phyloP scores from a whole-genome alignment of 2,888 invertebrate genomes.

The Rotaria magnacalcarata region DNA sequence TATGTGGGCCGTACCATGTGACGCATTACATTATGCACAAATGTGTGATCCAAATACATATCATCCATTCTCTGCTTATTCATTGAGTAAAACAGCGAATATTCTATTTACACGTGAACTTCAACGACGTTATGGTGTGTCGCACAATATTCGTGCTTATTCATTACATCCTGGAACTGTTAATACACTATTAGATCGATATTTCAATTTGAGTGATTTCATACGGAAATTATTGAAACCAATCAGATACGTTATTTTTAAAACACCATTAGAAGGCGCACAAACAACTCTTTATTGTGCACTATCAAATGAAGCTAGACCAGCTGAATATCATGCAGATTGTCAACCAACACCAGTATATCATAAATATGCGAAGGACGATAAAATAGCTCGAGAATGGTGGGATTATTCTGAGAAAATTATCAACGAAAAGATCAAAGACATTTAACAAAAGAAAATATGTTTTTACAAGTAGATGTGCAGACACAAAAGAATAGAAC shows the following conservation, averaged over 20 bases:
- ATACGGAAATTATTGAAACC: background rate
- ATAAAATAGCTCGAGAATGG: background rate
- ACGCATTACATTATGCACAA: background rate
- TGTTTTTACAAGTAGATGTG: background rate
- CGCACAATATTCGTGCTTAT: constrained; percentile 17
- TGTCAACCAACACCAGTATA: background rate
- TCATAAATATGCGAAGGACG: background rate
- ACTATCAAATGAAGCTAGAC: background rate
- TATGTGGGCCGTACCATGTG: constrained; percentile 45
- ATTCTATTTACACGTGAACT: constrained; percentile 25
- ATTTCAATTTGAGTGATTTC: background rate
- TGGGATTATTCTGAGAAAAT: background rate
- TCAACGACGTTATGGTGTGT: background rate
- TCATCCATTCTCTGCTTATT: background rate
- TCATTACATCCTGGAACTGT: background rate
- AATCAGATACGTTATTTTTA: background rate
- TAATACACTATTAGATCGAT: background rate
- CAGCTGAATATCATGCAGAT: background rate
- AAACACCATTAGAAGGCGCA: background rate
- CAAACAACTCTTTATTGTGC: constrained; percentile 14
- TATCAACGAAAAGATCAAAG: background rate
- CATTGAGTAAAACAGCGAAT: constrained; percentile 14
- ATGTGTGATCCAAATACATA: background rate
- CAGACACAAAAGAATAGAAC: too few species aligned
- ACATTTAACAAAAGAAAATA: background rate